phyloP scores from a whole-genome alignment of 2,113 vertebrate species.

The Eurystomus gularis region DNA sequence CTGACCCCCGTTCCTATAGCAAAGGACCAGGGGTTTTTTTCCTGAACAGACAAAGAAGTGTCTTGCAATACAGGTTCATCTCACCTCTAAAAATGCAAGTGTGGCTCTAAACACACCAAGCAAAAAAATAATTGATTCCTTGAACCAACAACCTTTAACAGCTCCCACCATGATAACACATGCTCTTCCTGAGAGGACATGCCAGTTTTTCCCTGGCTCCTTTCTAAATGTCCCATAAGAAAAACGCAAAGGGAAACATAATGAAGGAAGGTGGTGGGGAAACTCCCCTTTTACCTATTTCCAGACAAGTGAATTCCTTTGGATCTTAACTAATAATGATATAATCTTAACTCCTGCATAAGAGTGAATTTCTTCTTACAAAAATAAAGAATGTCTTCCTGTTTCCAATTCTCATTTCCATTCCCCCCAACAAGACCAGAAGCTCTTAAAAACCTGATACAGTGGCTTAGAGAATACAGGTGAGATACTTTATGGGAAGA shows the following conservation, averaged over 20 bases:
- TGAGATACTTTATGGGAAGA: background rate
- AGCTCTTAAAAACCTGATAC: background rate
- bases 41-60: slow-evolving; percentile 11
- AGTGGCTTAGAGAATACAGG: background rate
- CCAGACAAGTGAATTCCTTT: background rate
- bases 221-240: background rate
- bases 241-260: background rate
- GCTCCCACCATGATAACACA: background rate
- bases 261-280: background rate
- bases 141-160: slow-evolving; percentile 21
- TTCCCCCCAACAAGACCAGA: background rate
- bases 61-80: background rate
- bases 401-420: background rate
- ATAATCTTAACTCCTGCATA: background rate
- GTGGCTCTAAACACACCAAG: slow-evolving; percentile 13
- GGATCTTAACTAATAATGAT: background rate
- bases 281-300: background rate
- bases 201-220: background rate
- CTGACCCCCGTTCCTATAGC: background rate
- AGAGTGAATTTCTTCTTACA: background rate
- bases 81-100: background rate
- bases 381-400: background rate
- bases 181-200: background rate
- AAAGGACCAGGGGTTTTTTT: background rate
- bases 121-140: slow-evolving; percentile 32